A percentile compares a stretch with the other conserved stretches of the same genome.
phyloP scores from a whole-genome alignment of 2,797 vertebrate genomes.

The Picus viridis region DNA sequence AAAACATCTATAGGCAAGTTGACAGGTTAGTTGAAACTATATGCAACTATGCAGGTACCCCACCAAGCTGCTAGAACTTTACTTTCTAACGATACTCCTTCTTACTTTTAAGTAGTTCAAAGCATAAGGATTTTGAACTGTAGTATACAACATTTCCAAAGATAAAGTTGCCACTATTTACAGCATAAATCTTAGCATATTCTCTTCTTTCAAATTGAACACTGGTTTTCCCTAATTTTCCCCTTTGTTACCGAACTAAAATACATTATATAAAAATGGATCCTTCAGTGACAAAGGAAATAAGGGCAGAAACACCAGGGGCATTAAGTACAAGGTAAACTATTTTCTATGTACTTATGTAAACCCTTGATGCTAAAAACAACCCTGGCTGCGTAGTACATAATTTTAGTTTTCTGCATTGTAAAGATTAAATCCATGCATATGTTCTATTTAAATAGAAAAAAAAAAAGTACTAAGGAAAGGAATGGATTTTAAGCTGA shows the following conservation, averaged over 20 bases:
- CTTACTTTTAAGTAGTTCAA: not conserved
- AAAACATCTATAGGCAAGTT: not conserved
- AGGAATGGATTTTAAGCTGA: not conserved
- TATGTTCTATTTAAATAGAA: not conserved
- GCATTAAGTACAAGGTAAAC: not conserved
- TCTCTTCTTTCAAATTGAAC: not conserved
- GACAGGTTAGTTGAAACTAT: not conserved
- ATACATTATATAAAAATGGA: not conserved
- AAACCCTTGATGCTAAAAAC: not conserved
- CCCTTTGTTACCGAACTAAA: not conserved
- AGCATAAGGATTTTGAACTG: not conserved
- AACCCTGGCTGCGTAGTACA: not conserved
- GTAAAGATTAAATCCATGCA: slow-evolving; percentile 8
- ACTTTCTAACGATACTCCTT: not conserved
- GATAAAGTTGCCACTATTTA: not conserved
- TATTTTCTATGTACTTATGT: not conserved
- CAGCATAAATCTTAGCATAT: not conserved
- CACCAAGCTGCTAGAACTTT: not conserved
- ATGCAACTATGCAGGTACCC: not conserved
- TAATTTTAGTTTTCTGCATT: not conserved
- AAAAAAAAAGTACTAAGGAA: not conserved
- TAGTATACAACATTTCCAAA: not conserved
- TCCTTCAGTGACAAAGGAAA: not conserved
- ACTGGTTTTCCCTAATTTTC: not conserved
- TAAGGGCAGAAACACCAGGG: rapidly evolving